phyloP scores from a whole-genome alignment of 2,113 vertebrate species.

The Nibea albiflora region DNA sequence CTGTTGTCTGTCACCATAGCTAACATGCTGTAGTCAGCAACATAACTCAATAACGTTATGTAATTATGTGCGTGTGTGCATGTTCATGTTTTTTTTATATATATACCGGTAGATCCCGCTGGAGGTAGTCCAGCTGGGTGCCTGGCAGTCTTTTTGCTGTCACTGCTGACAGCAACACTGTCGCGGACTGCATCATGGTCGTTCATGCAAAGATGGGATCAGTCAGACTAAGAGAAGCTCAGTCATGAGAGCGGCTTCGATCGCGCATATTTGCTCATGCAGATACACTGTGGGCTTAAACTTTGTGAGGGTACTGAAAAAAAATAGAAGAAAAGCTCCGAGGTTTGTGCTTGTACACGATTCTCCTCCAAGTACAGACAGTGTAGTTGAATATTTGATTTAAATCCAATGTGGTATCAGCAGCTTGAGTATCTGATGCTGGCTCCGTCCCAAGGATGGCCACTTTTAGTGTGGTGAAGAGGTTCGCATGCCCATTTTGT shows the following conservation, averaged over 20 bases:
- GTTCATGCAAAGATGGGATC: slow-evolving; percentile 72
- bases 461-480: not conserved
- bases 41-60: slow-evolving; percentile 38
- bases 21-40: slow-evolving; percentile 39
- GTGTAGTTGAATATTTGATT: not conserved
- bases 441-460: not conserved
- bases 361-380: not conserved
- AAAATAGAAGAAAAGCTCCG: not conserved
- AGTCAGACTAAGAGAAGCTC: slow-evolving; percentile 54
- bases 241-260: slow-evolving; percentile 37
- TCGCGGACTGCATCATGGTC: slow-evolving; percentile 63
- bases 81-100: slow-evolving; percentile 11
- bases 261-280: slow-evolving; percentile 38
- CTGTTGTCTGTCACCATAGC: not conserved
- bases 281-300: slow-evolving; percentile 25
- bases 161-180: slow-evolving; percentile 58
- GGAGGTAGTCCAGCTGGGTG: slow-evolving; percentile 48
- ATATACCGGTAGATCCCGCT: slow-evolving; percentile 21
- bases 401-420: not conserved
- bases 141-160: slow-evolving; percentile 55
- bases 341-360: not conserved
- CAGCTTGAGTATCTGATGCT: not conserved
- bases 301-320: not conserved
- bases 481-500: not conserved
- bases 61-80: slow-evolving; percentile 7